Evolutionary conservation across 37 sponge, comb jelly and placozoan genomes (phyloP), one percentile per base, ranked within the genome.

Genomic region (Cliona cf. orientalis): DNA sequence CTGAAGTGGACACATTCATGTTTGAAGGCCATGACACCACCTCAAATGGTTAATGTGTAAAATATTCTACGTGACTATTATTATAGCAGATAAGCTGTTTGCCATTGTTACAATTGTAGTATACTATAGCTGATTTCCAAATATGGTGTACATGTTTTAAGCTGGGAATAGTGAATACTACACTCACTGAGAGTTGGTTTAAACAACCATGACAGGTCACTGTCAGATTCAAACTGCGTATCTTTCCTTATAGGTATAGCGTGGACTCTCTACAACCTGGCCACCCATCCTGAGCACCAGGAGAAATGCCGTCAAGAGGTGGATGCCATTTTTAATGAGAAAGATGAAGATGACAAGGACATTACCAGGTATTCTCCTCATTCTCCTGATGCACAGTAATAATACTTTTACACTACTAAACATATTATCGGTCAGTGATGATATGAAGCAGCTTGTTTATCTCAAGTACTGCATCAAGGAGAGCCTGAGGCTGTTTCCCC

Each of bases 11-110:
- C 85, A 95, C 96, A 7, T 95, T 95, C 46, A 87, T 95, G 88
- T 95, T 95, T 90, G 96, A 92, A 74, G 96, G 96, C n/a, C 96
- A 95, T 39, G 96, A 95, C 89, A 95, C 96, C 41, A 95, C 96
- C 34, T 87, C 96, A 33, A 49, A 76, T 63, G 83, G 86, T 86
- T 72, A 79, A 44, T 45, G 2, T 3, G 28, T 19, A 0, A 46
- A 73, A n/a, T n/a, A n/a, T n/a, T n/a, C n/a, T n/a, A n/a, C n/a
- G n/a, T n/a, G n/a, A n/a, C n/a, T n/a, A n/a, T n/a, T n/a, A n/a
- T n/a, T n/a, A n/a, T n/a, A n/a, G n/a, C n/a, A n/a, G 17, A 25
- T 41, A 11, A 23, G 17, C 22, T 29, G 33, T 28, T 9, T n/a
- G n/a, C n/a, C n/a, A n/a, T n/a, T n/a, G n/a, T n/a, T n/a, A n/a